These are phyloP conservation scores for Chloromyia formosa DNA, from an alignment of 2,888 invertebrate species.

Conservation along the genomic window DNA sequence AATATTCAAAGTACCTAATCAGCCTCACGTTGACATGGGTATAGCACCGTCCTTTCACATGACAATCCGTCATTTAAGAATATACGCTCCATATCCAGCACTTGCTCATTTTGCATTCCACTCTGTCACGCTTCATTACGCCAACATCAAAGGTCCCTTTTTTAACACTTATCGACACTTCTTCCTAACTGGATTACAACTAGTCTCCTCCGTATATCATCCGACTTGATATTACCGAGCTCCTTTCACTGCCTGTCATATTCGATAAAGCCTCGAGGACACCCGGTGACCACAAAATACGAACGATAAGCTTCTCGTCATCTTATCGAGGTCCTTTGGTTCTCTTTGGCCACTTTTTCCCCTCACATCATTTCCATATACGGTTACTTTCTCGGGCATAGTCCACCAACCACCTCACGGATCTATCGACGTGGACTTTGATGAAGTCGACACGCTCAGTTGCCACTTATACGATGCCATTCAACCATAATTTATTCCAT, in stretches of 20 bases:
- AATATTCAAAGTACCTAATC: too few species aligned
- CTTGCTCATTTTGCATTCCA: background rate
- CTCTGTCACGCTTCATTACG: background rate
- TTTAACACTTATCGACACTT: background rate
- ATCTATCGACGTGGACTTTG: background rate
- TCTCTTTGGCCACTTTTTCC: background rate
- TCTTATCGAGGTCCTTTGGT: slow-evolving; percentile 41
- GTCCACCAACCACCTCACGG: too few species aligned
- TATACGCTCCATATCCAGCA: background rate
- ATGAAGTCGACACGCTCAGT: background rate
- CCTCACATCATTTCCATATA: background rate
- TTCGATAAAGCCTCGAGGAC: slow-evolving; percentile 1
- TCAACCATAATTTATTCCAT: slow-evolving; percentile 49
- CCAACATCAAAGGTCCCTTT: background rate
- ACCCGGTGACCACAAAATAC: slow-evolving; percentile 36
- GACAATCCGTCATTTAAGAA: background rate
- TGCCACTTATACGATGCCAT: slow-evolving; percentile 41
- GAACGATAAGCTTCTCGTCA: slow-evolving; percentile 33
- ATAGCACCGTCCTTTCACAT: background rate
- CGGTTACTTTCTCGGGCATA: background rate
- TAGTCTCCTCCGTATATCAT: background rate
- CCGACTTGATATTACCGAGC: too few species aligned
- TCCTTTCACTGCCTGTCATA: background rate
- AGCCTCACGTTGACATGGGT: too few species aligned
- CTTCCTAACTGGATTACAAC: slow-evolving; percentile 14